Evolutionary conservation across 30 jellyfish, hydroid and myxozoan species (phyloP).

Genomic region (Aurelia sp.): DNA sequence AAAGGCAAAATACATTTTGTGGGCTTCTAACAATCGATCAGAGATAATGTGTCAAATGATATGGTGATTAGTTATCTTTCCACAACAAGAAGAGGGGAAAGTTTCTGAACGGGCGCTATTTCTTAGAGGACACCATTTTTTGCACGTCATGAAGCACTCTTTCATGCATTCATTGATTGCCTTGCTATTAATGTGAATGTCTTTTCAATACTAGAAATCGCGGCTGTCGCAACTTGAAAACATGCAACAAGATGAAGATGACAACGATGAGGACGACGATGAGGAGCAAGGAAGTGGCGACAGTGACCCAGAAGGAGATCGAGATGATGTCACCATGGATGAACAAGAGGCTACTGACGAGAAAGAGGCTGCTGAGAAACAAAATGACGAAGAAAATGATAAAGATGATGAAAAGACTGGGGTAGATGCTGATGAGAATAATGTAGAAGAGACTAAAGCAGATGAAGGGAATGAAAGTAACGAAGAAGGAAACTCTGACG

Average conservation of each 20-base stretch:
- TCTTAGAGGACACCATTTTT: not conserved
- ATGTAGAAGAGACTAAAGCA: not conserved
- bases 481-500: slow-evolving; percentile 45
- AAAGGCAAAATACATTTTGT: no score
- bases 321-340: slow-evolving; percentile 37
- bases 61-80: no score
- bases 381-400: not conserved
- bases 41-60: no score
- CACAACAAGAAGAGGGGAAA: no score
- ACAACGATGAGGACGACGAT: slow-evolving; percentile 62
- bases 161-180: not conserved
- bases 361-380: not conserved
- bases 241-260: slow-evolving; percentile 93
- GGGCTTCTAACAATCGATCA: no score
- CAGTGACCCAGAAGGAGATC: slow-evolving; percentile 49
- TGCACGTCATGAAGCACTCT: not conserved
- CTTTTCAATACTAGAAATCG: slow-evolving; percentile 73
- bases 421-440: not conserved
- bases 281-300: slow-evolving; percentile 76
- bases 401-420: slow-evolving; percentile 1
- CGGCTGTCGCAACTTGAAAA: slow-evolving; percentile 92
- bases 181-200: not conserved
- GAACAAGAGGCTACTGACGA: slow-evolving; percentile 47
- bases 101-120: no score
- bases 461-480: slow-evolving; percentile 20